These are phyloP conservation scores for Labroides dimidiatus DNA, from an alignment of 2,797 vertebrate genomes.

Conservation along the genomic window DNA sequence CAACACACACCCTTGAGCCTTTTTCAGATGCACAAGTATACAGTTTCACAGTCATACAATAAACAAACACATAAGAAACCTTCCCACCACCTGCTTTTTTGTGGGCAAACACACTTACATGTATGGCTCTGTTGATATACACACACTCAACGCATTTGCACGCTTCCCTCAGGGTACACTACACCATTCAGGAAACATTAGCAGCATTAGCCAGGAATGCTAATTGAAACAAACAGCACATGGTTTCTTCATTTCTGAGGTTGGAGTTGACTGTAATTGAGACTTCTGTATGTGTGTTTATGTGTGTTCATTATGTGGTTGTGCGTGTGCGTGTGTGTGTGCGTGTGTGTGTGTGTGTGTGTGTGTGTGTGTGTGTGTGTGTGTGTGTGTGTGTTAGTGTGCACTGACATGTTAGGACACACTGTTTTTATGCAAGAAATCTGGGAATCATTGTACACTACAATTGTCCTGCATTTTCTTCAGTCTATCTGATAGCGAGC, in stretches of 20 bases:
- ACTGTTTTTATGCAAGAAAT: constrained; percentile 56
- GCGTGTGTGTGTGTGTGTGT: constrained; percentile 42
- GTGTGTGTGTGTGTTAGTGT: constrained; percentile 16
- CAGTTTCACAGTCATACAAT: constrained; percentile 54
- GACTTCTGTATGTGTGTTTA: constrained; percentile 52
- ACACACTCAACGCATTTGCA: constrained; percentile 22
- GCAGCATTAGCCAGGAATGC: constrained; percentile 81
- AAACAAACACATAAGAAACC: constrained; percentile 55
- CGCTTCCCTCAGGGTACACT: constrained; percentile 57
- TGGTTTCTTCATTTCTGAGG: constrained; percentile 73
- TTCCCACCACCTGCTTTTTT: constrained; percentile 66
- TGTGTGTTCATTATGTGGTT: constrained; percentile 12
- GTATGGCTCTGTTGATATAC: constrained; percentile 4
- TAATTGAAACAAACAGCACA: constrained; percentile 82
- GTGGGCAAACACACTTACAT: constrained; percentile 45
- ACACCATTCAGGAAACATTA: constrained; percentile 78
- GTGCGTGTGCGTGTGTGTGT: too few species aligned
- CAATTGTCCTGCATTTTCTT: constrained; percentile 71
- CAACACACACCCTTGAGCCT: constrained; percentile 34
- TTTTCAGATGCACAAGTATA: constrained; percentile 55
- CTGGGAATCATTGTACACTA: constrained; percentile 71
- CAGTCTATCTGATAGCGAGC: constrained; percentile 53
- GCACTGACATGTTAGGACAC: constrained; percentile 14
- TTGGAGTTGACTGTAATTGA: constrained; percentile 67
- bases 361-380: constrained; percentile 12